A percentile compares a stretch with the other conserved stretches of the same genome.
Evolutionary conservation across 2,797 vertebrate species (phyloP).

Genomic region (Pithecia hirsuta): DNA sequence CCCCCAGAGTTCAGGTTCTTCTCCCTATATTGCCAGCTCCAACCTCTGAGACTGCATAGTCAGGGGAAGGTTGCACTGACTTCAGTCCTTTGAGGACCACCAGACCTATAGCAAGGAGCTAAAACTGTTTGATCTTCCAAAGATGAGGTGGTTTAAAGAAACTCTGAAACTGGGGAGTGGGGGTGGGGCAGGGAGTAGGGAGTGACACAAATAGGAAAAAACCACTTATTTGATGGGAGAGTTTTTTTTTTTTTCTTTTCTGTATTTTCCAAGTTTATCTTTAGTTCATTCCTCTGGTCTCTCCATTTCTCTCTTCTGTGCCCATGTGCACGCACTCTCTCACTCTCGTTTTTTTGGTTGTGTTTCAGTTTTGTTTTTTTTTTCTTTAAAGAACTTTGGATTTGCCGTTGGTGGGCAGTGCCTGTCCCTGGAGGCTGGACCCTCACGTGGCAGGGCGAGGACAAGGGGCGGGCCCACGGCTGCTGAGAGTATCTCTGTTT

Average conservation of each 20-base stretch:
- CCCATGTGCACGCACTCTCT: background rate
- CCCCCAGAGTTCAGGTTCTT: background rate
- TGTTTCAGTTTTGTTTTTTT: constrained; percentile 67
- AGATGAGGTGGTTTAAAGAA: constrained; percentile 51
- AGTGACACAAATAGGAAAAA: constrained; percentile 56
- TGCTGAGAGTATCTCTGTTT: constrained; percentile 77
- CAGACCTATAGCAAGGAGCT: background rate
- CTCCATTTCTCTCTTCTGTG: constrained; percentile 55
- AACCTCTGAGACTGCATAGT: background rate
- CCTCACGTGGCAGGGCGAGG: constrained; percentile 59
- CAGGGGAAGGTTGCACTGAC: background rate
- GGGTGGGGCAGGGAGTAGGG: background rate
- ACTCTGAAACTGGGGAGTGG: background rate
- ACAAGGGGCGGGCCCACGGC: constrained; percentile 55
- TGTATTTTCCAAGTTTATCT: constrained; percentile 72
- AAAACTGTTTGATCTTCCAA: constrained; percentile 43
- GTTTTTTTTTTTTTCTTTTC: constrained; percentile 37
- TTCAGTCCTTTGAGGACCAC: background rate
- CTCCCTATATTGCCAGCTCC: background rate
- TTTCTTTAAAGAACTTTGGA: constrained; percentile 79
- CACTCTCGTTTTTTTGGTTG: constrained; percentile 26
- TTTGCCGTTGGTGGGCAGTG: constrained; percentile 75
- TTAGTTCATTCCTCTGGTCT: constrained; percentile 74
- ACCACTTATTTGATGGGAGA: constrained; percentile 69
- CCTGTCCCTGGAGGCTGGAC: constrained; percentile 54